Base-by-base conservation (phyloP, 53 echinoderm and acorn worm genomes). In the Holothuria leucospilota region DNA sequence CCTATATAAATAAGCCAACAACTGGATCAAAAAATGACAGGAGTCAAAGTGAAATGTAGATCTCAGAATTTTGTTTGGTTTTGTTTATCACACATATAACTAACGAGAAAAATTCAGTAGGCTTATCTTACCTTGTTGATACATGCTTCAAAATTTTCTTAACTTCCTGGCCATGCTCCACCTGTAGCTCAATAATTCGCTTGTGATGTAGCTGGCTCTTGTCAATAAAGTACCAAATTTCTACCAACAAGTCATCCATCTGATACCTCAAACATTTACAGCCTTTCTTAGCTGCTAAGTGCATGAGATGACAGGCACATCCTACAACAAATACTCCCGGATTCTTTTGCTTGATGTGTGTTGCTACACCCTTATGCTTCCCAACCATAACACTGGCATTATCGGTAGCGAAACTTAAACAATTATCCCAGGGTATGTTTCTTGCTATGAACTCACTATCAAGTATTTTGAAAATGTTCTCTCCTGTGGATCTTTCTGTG, bases 161-260 rank as follows among this genome's bases (percentile, higher is more conserved):
- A 6, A 82, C 53, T 88, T 88, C 82, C 14, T 39, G 26, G 21
- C 88, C 88, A 70, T 88, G 82, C 27, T 82, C 69, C 26, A 82
- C 29, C 82, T 88, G 88, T 13, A 88, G 49, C 51, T 88, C 24
- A 20, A 81, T 88, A 20, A 88, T 59, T 24, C 20, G 39, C 62
- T 70, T 39, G 21, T 88, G 82, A 21, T 82, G 52, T n/a, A 87
- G 65, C 38, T 69, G 68, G 51, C 88, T 88, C 59, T 88, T 88
- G 59, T 88, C 88, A 20, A 88, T 46, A 53, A 82, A 88, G 38
- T 82, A 88, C 88, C 82, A 88, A 25, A 88, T 64, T n/a, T 88
- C 88, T 20, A 73, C 74, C 34, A 73, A 46, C 40, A 73, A 73
- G 23, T 73, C 40, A 46, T 73, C 74, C 40, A 73, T 12, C 20